Evolutionary conservation across 1,140 invertebrate species (phyloP), one percentile per base, ranked within the genome.

Genomic region (Eriosoma lanigerum): DNA sequence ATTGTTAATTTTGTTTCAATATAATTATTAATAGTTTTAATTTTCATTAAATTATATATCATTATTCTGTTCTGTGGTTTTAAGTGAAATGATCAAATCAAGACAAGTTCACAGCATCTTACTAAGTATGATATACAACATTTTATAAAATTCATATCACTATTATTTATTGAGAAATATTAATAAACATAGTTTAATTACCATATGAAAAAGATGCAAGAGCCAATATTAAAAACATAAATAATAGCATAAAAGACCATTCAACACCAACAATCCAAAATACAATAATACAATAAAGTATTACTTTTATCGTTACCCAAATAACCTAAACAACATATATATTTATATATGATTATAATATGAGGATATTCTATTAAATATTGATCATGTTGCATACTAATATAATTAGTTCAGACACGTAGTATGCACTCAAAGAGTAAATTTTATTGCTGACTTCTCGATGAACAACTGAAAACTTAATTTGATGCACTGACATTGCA

Each of bases 401-500:
- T 82, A 91, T 87, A 81, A 91, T 84, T 83, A 91, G 87, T 87
- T 92, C 92, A 17, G 91, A 90, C 60, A 92, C 81, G 84, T 92
- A 92, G 85, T 92, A 92, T 0, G 90, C 88, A 38, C 88, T 86
- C 0, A 90, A 87, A 12, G 89, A 85, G 82, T 93, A 93, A 5
- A 92, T 83, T 48, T 89, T 89, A 83, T 88, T 89, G 21, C 89
- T 89, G 48, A 91, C 89, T 82, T 93, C 92, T 83, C 90, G 83
- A 8, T 92, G 84, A 44, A 92, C 84, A 58, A 92, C 86, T 0
- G 90, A 89, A 62, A 92, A 85, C 86, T 92, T 90, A 62, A 87
- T 85, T 0, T 91, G 91, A 85, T 92, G 92, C 4, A 89, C 90
- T 82, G 91, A 88, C 82, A 92, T 90, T 5, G 91, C 90, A 2